Percentiles rank a stretch among this genome's conserved stretches.
Evolutionary conservation across 64 coral and sea anemone genomes (phyloP).

Genomic region (Stichodactyla helianthus): DNA sequence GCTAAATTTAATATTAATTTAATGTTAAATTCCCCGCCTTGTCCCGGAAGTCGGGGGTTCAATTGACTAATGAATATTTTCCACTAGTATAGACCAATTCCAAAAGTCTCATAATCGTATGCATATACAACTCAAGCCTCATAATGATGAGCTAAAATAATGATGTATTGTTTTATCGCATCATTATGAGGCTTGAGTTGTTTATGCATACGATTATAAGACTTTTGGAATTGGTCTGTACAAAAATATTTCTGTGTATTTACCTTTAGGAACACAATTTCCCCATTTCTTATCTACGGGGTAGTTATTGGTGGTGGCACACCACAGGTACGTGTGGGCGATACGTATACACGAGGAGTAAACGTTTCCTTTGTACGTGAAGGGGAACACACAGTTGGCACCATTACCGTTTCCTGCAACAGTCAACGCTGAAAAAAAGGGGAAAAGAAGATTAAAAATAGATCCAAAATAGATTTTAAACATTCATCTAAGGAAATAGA

Average conservation of each 20-base stretch:
- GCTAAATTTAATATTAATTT: too few relatives aligned
- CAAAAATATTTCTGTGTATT: background rate
- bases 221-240: background rate
- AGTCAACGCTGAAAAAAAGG: slow-evolving; percentile 10
- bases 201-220: too few relatives aligned
- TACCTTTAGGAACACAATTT: slow-evolving; percentile 61
- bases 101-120: too few relatives aligned
- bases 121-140: too few relatives aligned
- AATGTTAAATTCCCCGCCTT: too few relatives aligned
- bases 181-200: too few relatives aligned
- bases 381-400: slow-evolving; percentile 72
- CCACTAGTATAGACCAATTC: too few relatives aligned
- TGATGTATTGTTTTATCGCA: too few relatives aligned
- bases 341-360: slow-evolving; percentile 46
- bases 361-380: slow-evolving; percentile 13
- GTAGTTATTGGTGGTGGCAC: slow-evolving; percentile 63
- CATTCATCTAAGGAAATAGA: too few relatives aligned
- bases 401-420: slow-evolving; percentile 54
- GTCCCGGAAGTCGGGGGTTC: too few relatives aligned
- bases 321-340: slow-evolving; percentile 43
- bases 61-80: too few relatives aligned
- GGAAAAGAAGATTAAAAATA: background rate
- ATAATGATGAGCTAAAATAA: too few relatives aligned
- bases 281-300: slow-evolving; percentile 49
- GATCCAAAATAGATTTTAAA: background rate